These are phyloP conservation scores for Coregonus clupeaformis DNA, from an alignment of 2,113 vertebrate genomes.

Conservation along the genomic window DNA sequence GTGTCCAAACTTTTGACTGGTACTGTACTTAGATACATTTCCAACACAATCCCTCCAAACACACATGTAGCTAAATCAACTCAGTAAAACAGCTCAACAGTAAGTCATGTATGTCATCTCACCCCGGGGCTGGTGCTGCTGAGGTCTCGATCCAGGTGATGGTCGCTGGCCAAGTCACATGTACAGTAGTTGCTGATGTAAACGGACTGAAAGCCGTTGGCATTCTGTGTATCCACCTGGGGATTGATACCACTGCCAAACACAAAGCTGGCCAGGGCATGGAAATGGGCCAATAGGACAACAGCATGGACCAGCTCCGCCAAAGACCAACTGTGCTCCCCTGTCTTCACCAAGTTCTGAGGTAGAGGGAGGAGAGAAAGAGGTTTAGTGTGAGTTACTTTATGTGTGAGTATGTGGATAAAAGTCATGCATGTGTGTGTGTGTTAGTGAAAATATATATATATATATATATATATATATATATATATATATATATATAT, in stretches of 20 bases:
- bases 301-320: conserved; percentile 84
- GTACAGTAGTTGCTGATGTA: conserved; percentile 78
- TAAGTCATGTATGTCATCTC: conserved; percentile 37
- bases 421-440: not conserved
- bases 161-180: conserved; percentile 82
- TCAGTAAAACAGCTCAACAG: not conserved
- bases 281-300: conserved; percentile 82
- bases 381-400: not conserved
- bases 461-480: too few species aligned
- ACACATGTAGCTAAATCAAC: not conserved
- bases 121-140: conserved; percentile 77
- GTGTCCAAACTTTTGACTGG: too few species aligned
- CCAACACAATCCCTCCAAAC: not conserved
- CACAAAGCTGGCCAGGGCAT: conserved; percentile 83
- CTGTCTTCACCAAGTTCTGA: conserved; percentile 85
- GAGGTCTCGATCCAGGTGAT: conserved; percentile 78
- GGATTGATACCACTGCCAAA: conserved; percentile 86
- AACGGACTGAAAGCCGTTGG: conserved; percentile 73
- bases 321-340: conserved; percentile 87
- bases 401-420: not conserved
- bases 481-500: too few species aligned
- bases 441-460: too few species aligned
- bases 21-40: not conserved
- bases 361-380: conserved; percentile 33
- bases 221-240: conserved; percentile 72